These are phyloP conservation scores for Eutrigla gurnardus DNA, from an alignment of 2,797 vertebrate genomes.

Conservation along the genomic window DNA sequence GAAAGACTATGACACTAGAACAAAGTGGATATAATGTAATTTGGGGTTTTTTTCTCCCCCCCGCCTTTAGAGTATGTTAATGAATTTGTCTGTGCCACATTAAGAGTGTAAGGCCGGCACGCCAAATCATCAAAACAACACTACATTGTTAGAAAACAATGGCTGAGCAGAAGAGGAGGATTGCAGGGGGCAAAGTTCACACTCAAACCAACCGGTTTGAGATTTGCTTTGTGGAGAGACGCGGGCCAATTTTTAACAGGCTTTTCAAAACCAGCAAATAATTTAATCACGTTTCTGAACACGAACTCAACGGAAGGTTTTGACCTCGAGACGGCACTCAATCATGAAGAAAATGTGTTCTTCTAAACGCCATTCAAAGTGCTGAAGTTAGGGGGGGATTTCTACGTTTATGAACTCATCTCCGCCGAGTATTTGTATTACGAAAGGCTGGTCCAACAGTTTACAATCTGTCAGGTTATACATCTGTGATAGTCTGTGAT, in stretches of 20 bases:
- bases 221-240: slow-evolving; percentile 21
- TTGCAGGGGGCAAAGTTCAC: slow-evolving; percentile 66
- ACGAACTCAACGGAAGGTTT: neutral
- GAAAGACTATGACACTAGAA: slow-evolving; percentile 43
- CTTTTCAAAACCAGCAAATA: neutral
- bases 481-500: neutral
- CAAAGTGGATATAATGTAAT: slow-evolving; percentile 6
- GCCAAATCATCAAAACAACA: slow-evolving; percentile 46
- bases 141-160: slow-evolving; percentile 65
- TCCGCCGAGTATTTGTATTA: neutral
- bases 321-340: neutral
- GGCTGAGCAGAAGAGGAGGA: slow-evolving; percentile 53
- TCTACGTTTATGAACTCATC: neutral
- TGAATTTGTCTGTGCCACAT: slow-evolving; percentile 13
- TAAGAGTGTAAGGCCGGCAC: slow-evolving; percentile 9
- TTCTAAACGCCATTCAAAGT: neutral
- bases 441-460: neutral
- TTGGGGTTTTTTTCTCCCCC: slow-evolving; percentile 1
- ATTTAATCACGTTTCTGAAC: slow-evolving; percentile 1
- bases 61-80: neutral
- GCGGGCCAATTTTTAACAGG: slow-evolving; percentile 23
- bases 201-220: slow-evolving; percentile 24
- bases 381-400: neutral
- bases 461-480: neutral
- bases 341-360: neutral